Conservation (phyloP, 2,888 invertebrate genomes). For the Abrostola triplasia region DNA sequence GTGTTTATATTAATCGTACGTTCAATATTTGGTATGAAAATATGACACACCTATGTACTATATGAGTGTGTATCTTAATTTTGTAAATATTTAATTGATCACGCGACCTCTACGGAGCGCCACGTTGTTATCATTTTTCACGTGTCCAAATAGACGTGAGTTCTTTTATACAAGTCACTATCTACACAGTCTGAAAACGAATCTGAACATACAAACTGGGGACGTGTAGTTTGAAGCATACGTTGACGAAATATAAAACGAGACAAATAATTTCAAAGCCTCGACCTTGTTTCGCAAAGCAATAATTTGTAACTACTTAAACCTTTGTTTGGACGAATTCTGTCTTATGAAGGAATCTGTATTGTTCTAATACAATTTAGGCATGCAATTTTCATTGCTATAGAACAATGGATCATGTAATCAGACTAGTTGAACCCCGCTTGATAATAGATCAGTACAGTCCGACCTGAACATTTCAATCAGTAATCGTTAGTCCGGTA, state of each 20-base stretch:
- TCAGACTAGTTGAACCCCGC: neutral
- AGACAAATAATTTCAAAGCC: too few species aligned
- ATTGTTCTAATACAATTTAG: too few species aligned
- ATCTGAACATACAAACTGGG: neutral
- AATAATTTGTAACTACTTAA: too few species aligned
- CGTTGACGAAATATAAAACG: too few species aligned
- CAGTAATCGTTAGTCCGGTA: slow-evolving; percentile 42
- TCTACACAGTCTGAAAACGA: neutral
- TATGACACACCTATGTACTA: slow-evolving; percentile 8
- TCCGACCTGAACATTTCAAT: slow-evolving; percentile 1
- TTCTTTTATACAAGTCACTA: neutral
- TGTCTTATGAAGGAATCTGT: too few species aligned
- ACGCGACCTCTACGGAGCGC: neutral
- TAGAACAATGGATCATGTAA: too few species aligned
- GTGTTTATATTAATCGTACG: slow-evolving; percentile 12
- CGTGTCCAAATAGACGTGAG: slow-evolving; percentile 3
- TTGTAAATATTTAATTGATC: slow-evolving; percentile 8
- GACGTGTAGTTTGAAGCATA: neutral
- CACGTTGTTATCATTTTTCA: slow-evolving; percentile 13
- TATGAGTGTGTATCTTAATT: slow-evolving; percentile 8
- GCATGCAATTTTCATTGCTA: too few species aligned
- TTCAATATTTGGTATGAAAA: slow-evolving; percentile 14
- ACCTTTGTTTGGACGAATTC: too few species aligned
- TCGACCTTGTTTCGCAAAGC: too few species aligned
- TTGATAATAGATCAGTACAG: slow-evolving; percentile 7